phyloP scores from a whole-genome alignment of 2,888 invertebrate species.

The Pedicia rivosa region DNA sequence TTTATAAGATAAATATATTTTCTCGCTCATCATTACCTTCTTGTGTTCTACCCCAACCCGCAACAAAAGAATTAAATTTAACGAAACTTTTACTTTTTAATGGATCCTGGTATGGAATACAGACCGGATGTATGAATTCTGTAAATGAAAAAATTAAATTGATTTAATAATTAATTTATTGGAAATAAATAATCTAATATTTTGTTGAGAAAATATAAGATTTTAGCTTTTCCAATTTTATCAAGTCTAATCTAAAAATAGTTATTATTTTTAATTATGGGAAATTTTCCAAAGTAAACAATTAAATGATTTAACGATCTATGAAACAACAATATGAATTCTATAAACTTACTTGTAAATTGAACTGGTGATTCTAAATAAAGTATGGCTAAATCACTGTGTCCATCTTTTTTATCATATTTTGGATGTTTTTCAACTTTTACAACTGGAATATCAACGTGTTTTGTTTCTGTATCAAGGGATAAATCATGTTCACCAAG shows the following conservation, averaged over 20 bases:
- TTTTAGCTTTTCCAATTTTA: no score
- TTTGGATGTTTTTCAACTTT: conserved; percentile 19
- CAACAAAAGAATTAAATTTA: conserved; percentile 46
- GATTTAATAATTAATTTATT: no score
- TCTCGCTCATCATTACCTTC: conserved; percentile 17
- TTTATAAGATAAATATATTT: no score
- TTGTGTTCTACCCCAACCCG: conserved; percentile 39
- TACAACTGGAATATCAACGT: conserved; percentile 41
- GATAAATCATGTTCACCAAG: conserved; percentile 63
- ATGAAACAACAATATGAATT: conserved; percentile 31
- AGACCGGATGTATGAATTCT: conserved; percentile 57
- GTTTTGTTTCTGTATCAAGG: conserved; percentile 37
- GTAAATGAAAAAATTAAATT: no score
- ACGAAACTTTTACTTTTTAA: conserved; percentile 39
- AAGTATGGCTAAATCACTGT: conserved; percentile 67
- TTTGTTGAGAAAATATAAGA: no score
- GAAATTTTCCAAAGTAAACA: no score
- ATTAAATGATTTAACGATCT: no score
- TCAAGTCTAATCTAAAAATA: no score
- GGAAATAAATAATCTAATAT: no score
- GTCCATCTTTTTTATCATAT: conserved; percentile 30
- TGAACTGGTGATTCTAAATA: conserved; percentile 38
- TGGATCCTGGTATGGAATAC: conserved; percentile 45
- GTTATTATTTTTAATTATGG: no score
- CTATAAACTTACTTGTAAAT: conserved; percentile 44